Conservation (phyloP, 2,797 vertebrate genomes). For the Picus viridis region DNA sequence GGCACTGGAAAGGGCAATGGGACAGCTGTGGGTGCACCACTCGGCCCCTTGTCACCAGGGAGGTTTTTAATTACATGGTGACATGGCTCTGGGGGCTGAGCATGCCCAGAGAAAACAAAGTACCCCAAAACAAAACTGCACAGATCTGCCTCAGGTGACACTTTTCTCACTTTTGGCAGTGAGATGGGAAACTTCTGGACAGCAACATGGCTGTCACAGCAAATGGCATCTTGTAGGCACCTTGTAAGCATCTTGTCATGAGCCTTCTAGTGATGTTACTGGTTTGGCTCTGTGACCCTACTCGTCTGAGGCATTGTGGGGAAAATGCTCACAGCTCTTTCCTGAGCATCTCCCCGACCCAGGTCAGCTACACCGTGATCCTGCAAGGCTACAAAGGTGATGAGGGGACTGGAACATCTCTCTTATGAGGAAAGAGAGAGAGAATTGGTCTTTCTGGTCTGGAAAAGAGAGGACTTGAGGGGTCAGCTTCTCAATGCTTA, state of each 20-base stretch:
- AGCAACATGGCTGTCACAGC: not conserved
- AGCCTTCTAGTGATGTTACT: not conserved
- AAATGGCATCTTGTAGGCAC: not conserved
- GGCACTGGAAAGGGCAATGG: not conserved
- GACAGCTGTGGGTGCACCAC: not conserved
- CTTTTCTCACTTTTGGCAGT: conserved; percentile 20
- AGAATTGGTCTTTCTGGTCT: no score
- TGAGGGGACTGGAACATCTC: no score
- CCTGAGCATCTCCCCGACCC: not conserved
- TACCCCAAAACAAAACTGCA: conserved; percentile 43
- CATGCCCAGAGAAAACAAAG: not conserved
- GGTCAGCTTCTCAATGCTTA: no score
- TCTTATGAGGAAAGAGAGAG: no score
- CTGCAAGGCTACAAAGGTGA: not conserved
- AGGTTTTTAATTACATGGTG: not conserved
- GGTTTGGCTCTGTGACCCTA: not conserved
- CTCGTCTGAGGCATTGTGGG: not conserved
- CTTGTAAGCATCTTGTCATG: not conserved
- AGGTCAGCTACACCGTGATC: not conserved
- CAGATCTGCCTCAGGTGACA: conserved; percentile 45
- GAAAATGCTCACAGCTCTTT: not conserved
- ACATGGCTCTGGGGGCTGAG: not conserved
- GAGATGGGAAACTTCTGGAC: conserved; percentile 10
- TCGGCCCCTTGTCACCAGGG: fast-evolving
- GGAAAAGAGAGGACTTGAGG: no score